Evolutionary conservation across 2,113 vertebrate species (phyloP).

Genomic region (Ursus arctos): DNA sequence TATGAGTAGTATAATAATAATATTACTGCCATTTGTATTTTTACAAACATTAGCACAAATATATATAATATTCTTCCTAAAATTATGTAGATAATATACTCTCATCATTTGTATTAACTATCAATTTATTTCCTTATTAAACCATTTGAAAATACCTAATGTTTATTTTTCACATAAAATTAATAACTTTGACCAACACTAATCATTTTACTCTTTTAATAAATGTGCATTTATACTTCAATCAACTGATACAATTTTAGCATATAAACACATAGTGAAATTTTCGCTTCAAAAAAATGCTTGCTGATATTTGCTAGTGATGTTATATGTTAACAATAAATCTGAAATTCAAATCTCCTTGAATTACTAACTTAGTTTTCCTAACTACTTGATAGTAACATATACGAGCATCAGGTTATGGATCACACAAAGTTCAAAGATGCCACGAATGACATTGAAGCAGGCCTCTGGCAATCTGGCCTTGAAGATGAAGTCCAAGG

Average conservation of each 20-base stretch:
- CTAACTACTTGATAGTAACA: background rate
- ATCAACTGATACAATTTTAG: constrained; percentile 38
- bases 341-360: background rate
- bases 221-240: background rate
- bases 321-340: constrained; percentile 4
- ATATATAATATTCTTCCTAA: background rate
- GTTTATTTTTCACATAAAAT: background rate
- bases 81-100: background rate
- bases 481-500: background rate
- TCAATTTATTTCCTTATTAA: background rate
- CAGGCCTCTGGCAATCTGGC: background rate
- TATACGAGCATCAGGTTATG: background rate
- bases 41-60: background rate
- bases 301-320: constrained; percentile 7
- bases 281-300: background rate
- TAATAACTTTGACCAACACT: background rate
- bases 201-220: background rate
- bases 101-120: background rate
- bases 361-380: constrained; percentile 5
- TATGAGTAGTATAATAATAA: background rate
- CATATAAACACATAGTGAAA: constrained; percentile 1
- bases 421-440: background rate
- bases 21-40: background rate
- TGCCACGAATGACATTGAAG: background rate
- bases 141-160: background rate